phyloP scores from a whole-genome alignment of 2,888 invertebrate genomes.

The Apamea monoglypha region DNA sequence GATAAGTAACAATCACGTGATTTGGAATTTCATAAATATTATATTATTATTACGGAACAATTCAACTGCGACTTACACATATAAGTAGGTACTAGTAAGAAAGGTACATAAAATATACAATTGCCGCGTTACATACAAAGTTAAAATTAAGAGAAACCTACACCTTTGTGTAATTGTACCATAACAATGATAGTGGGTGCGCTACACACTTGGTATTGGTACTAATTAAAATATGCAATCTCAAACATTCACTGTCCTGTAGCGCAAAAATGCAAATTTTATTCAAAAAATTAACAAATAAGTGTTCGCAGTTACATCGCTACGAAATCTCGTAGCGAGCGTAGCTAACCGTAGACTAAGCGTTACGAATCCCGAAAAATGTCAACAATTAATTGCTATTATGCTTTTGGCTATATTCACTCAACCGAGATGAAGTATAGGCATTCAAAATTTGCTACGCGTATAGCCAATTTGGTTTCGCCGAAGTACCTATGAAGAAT shows the following conservation, averaged over 20 bases:
- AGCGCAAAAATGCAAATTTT: slow-evolving; percentile 9
- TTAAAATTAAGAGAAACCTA: slow-evolving; percentile 7
- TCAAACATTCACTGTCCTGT: background rate
- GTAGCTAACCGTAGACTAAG: slow-evolving; percentile 33
- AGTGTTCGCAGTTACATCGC: slow-evolving; percentile 21
- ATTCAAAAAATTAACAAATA: slow-evolving; percentile 20
- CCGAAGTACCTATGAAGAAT: background rate
- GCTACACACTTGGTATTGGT: slow-evolving; percentile 1
- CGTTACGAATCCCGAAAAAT: slow-evolving; percentile 37
- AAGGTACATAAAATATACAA: slow-evolving; percentile 8
- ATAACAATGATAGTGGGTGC: background rate
- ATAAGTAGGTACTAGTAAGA: slow-evolving; percentile 12
- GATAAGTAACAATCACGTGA: slow-evolving; percentile 56
- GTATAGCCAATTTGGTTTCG: slow-evolving; percentile 18
- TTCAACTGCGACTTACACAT: slow-evolving; percentile 29
- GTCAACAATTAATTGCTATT: slow-evolving; percentile 27
- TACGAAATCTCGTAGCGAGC: slow-evolving; percentile 52
- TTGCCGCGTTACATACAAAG: slow-evolving; percentile 24
- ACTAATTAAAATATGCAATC: background rate
- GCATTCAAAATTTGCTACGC: slow-evolving; percentile 42
- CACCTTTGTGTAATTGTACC: slow-evolving; percentile 22
- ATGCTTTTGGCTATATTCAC: slow-evolving; percentile 24
- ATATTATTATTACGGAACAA: slow-evolving; percentile 49
- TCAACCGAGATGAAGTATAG: slow-evolving; percentile 17
- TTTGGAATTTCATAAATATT: slow-evolving; percentile 38